These are phyloP conservation scores for Drosophila sechellia DNA, from an alignment of 1,140 invertebrate genomes.

Conservation along the genomic window DNA sequence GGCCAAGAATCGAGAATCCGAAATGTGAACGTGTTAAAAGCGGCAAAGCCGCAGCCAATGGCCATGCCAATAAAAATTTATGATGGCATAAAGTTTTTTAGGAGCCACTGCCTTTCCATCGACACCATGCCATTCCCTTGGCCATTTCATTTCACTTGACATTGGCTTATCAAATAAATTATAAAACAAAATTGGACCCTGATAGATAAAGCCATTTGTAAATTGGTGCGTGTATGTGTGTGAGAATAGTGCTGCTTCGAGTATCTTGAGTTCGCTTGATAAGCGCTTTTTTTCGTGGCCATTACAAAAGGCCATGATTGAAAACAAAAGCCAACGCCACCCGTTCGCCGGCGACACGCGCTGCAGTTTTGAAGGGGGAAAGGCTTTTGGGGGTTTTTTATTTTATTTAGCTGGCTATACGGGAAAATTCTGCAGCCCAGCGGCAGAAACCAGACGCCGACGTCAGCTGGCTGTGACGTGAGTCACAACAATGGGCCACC, in stretches of 20 bases:
- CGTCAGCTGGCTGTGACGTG: conserved; percentile 47
- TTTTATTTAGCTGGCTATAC: conserved; percentile 31
- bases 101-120: conserved; percentile 22
- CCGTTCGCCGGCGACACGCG: conserved; percentile 18
- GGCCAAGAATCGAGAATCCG: conserved; percentile 26
- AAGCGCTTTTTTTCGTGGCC: conserved; percentile 46
- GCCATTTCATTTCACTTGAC: conserved; percentile 55
- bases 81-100: conserved; percentile 58
- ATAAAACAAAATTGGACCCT: conserved; percentile 58
- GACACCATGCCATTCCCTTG: conserved; percentile 4
- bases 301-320: conserved; percentile 17
- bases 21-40: conserved; percentile 68
- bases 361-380: not conserved
- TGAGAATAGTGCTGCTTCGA: conserved; percentile 1
- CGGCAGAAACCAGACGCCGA: conserved; percentile 43
- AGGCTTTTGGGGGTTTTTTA: not conserved
- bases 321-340: conserved; percentile 43
- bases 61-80: conserved; percentile 73
- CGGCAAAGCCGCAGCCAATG: conserved; percentile 41
- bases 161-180: conserved; percentile 75
- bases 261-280: conserved; percentile 60
- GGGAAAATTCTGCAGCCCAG: conserved; percentile 59
- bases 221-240: conserved; percentile 44
- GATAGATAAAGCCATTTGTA: conserved; percentile 50
- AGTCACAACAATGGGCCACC: conserved; percentile 60